Evolutionary conservation across 2,888 invertebrate species (phyloP), one percentile per base, ranked within the genome.

Genomic region (Patella pellucida): DNA sequence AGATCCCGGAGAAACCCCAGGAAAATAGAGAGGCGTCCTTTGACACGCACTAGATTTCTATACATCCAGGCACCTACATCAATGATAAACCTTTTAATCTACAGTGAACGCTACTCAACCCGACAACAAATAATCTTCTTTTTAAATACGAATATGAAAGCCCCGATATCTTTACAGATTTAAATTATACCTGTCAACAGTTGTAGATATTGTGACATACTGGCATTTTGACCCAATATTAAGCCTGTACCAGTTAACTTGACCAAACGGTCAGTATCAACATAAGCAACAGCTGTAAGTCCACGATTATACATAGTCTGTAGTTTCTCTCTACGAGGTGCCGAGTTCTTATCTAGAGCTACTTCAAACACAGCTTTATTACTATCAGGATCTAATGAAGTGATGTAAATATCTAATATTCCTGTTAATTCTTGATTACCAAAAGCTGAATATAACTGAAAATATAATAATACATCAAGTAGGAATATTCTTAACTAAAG

Each of bases 341-440:
- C 71, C 68, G 67, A 69, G 50, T 69, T 54, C 23, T 77, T 72
- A 27, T 74, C 70, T 73, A 78, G 54, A 3, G 72, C 79, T 16
- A 79, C 54, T 62, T 79, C 79, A 70, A 77, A 79, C 52, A 68
- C 72, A 23, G 71, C 74, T 23, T 31, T 52, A 51, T 74, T 68
- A 14, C 74, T 70, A 52, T 69, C 69, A 67, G 68, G 71, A 68
- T 71, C 69, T 56, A 71, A 11, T 14, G 51, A 72, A 19, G 50
- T 69, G 54, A 79, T 73, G n/a, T 72, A 51, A 7, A 79, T 70
- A 51, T 69, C 69, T 27, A 79, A 69, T 31, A 77, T 73, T 54
- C 79, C 76, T 31, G 62, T 52, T 14, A 77, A 67, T n/a, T 68
- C 68, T 27, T 79, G 73, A 11, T 51, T 54, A 27, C 56, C 23